Evolutionary conservation across 2,113 vertebrate species (phyloP).

Genomic region (Pogona vitticeps): DNA sequence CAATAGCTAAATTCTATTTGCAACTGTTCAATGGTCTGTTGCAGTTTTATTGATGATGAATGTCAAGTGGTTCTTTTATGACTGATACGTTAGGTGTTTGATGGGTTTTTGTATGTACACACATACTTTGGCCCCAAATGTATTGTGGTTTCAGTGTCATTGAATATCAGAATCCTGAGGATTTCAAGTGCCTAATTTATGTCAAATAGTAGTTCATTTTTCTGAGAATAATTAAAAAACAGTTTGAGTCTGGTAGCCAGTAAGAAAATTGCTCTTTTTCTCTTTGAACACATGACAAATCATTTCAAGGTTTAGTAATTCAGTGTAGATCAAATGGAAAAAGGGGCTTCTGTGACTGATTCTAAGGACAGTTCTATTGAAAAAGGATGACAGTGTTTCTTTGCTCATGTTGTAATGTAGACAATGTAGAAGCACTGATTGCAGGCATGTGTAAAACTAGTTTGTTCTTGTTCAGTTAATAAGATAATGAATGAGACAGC

Average conservation of each 20-base stretch:
- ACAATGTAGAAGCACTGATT: neutral
- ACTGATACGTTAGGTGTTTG: neutral
- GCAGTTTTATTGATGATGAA: slow-evolving; percentile 22
- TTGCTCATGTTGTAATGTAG: neutral
- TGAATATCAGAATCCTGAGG: slow-evolving; percentile 15
- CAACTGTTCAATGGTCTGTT: slow-evolving; percentile 21
- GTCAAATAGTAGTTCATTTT: neutral
- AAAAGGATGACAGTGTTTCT: neutral
- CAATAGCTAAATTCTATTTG: slow-evolving; percentile 32
- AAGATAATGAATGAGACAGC: too few relatives aligned
- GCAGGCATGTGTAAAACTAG: too few relatives aligned
- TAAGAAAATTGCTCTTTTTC: neutral
- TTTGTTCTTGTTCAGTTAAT: too few relatives aligned
- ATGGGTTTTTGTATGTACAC: neutral
- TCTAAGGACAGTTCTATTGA: neutral
- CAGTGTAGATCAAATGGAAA: neutral
- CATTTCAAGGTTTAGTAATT: slow-evolving; percentile 8
- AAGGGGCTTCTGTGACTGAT: neutral
- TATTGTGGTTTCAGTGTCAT: slow-evolving; percentile 6
- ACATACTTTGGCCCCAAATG: slow-evolving; percentile 2
- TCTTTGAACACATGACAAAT: neutral
- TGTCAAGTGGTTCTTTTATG: slow-evolving; percentile 19
- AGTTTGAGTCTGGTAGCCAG: slow-evolving; percentile 2
- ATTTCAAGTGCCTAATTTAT: slow-evolving; percentile 21
- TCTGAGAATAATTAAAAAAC: slow-evolving; percentile 34